phyloP scores from a whole-genome alignment of 2,797 vertebrate genomes.

The Oreochromis mossambicus region DNA sequence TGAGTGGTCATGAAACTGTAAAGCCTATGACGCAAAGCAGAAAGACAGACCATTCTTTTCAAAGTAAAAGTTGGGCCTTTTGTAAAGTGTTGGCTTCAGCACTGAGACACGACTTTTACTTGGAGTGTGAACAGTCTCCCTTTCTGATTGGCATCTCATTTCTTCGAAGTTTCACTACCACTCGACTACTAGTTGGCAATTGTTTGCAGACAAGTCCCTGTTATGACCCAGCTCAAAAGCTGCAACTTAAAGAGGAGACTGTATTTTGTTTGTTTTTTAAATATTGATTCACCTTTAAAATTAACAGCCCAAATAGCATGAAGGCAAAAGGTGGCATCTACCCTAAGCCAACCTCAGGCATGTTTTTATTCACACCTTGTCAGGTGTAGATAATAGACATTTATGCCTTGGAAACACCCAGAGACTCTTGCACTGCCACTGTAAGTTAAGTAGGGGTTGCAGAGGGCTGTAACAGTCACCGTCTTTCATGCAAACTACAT shows the following conservation, averaged over 20 bases:
- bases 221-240: not conserved
- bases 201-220: not conserved
- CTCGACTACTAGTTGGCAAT: not conserved
- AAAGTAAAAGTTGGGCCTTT: not conserved
- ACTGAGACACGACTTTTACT: not conserved
- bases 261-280: not conserved
- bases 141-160: not conserved
- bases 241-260: not conserved
- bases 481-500: not conserved
- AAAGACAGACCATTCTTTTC: not conserved
- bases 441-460: not conserved
- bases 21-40: fast-evolving
- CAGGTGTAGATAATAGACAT: not conserved
- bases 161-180: not conserved
- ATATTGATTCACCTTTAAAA: not conserved
- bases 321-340: not conserved
- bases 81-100: not conserved
- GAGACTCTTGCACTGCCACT: not conserved
- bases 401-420: not conserved
- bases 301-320: not conserved
- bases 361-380: not conserved
- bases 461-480: not conserved
- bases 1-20: not conserved
- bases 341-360: fast-evolving
- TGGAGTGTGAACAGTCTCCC: not conserved